Conservation (phyloP, 53 echinoderm and acorn worm species). For the Actinopyga echinites region DNA sequence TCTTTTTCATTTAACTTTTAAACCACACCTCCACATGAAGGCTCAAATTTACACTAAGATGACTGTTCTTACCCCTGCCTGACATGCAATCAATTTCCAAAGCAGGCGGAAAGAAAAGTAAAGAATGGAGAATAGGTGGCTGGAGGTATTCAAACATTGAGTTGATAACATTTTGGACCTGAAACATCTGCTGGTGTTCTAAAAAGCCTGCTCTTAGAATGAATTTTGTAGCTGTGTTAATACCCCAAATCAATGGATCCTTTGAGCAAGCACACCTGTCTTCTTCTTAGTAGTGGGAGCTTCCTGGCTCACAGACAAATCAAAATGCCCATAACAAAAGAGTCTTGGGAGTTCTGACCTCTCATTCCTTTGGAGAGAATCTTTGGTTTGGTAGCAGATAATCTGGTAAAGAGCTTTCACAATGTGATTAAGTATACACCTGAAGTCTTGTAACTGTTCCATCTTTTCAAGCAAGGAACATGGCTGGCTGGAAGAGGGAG, state of each 20-base stretch:
- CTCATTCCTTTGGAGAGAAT: not conserved
- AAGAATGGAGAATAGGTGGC: no score
- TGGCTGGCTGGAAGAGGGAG: not conserved
- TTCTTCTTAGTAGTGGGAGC: not conserved
- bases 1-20: not conserved
- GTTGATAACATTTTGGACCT: not conserved
- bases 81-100: no score
- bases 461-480: not conserved
- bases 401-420: not conserved
- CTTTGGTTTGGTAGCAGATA: not conserved
- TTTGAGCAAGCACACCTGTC: conserved; percentile 32
- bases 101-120: no score
- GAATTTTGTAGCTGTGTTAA: conserved; percentile 21
- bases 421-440: not conserved
- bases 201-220: not conserved
- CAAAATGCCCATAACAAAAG: conserved; percentile 7
- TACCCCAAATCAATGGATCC: conserved; percentile 37
- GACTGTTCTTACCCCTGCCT: no score
- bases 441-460: conserved; percentile 22
- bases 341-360: conserved; percentile 11
- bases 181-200: conserved; percentile 7
- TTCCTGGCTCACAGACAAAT: not conserved
- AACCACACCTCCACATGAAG: not conserved
- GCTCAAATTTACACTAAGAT: no score
- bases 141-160: no score